These are phyloP conservation scores for Andinoacara biseriatus DNA, from an alignment of 2,113 vertebrate genomes.

Conservation along the genomic window DNA sequence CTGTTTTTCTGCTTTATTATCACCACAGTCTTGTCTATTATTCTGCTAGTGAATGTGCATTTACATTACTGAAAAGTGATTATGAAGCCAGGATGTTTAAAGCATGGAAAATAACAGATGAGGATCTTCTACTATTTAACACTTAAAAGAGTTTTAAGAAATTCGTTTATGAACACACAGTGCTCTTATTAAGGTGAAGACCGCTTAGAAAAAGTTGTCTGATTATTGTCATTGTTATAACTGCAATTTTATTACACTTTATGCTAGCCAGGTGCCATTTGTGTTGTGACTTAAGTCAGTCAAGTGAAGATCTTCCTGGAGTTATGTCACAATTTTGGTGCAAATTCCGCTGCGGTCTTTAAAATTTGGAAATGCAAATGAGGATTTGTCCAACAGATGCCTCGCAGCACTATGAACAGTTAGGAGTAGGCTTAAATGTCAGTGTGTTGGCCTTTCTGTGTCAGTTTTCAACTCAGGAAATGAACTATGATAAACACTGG, in stretches of 20 bases:
- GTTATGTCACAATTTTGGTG: neutral
- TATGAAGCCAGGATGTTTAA: slow-evolving; percentile 15
- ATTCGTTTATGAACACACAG: neutral
- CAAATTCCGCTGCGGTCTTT: neutral
- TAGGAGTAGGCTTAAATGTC: slow-evolving; percentile 32
- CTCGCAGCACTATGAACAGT: neutral
- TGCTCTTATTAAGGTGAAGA: neutral
- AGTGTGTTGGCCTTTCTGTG: slow-evolving; percentile 34
- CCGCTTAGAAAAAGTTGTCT: neutral
- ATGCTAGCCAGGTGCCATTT: neutral
- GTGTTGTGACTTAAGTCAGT: neutral
- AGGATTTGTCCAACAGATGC: slow-evolving; percentile 16
- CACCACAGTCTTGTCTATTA: neutral
- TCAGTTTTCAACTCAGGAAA: neutral
- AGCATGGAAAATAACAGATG: neutral
- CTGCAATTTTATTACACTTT: neutral
- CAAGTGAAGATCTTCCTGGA: neutral
- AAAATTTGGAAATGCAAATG: slow-evolving; percentile 5
- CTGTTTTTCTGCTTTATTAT: neutral
- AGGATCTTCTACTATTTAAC: neutral
- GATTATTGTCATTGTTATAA: neutral
- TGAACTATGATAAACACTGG: neutral
- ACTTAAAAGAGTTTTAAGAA: neutral
- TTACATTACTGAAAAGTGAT: neutral
- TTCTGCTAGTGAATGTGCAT: neutral